phyloP scores from a whole-genome alignment of 1,140 invertebrate genomes.

The Eriosoma lanigerum region DNA sequence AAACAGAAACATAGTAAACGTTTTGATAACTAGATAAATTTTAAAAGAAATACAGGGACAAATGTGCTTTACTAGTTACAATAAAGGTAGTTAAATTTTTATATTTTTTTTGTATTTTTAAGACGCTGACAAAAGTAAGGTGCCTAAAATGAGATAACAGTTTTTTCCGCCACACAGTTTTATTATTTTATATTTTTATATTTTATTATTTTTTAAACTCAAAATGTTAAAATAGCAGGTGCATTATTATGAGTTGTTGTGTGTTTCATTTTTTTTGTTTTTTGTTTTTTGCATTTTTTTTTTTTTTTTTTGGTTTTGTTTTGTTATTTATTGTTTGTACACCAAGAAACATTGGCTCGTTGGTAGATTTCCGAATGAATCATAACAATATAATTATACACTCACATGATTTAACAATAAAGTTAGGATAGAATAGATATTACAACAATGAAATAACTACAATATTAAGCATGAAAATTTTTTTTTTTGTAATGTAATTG shows the following conservation, averaged over 20 bases:
- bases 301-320: slow-evolving; percentile 37
- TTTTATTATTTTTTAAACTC: slow-evolving; percentile 29
- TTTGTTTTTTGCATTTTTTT: slow-evolving; percentile 51
- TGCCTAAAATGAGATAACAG: slow-evolving; percentile 44
- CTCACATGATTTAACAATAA: slow-evolving; percentile 25
- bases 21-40: slow-evolving; percentile 46
- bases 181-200: slow-evolving; percentile 28
- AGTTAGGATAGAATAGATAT: slow-evolving; percentile 38
- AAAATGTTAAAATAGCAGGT: slow-evolving; percentile 49
- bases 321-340: slow-evolving; percentile 53
- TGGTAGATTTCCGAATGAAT: slow-evolving; percentile 54
- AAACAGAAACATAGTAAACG: slow-evolving; percentile 19
- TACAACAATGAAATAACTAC: background rate
- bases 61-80: slow-evolving; percentile 34
- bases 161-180: slow-evolving; percentile 49
- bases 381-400: slow-evolving; percentile 44
- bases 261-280: slow-evolving; percentile 22
- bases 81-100: slow-evolving; percentile 47
- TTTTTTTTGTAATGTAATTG: slow-evolving; percentile 36
- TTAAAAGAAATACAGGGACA: slow-evolving; percentile 33
- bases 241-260: slow-evolving; percentile 46
- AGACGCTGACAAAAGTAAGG: slow-evolving; percentile 45
- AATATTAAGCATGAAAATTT: slow-evolving; percentile 31
- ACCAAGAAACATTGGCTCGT: slow-evolving; percentile 63
- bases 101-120: slow-evolving; percentile 44